These are phyloP conservation scores for Brachionus koreanus DNA, from an alignment of 1,140 invertebrate species.

Conservation along the genomic window DNA sequence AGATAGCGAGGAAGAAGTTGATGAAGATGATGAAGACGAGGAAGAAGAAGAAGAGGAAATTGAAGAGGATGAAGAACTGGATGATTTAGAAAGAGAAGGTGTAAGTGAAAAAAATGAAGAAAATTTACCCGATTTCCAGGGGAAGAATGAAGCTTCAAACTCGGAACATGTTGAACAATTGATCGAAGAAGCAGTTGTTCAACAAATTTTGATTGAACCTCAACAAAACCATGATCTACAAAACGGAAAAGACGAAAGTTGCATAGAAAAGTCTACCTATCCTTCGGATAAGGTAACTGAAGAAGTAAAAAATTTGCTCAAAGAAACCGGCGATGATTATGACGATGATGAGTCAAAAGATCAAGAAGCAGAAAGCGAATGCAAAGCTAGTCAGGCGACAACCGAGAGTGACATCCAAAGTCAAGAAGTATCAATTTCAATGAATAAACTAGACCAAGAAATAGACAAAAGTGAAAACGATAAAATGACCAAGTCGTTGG, in stretches of 20 bases:
- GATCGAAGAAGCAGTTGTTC: background rate
- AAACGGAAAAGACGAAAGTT: background rate
- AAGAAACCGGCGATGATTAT: background rate
- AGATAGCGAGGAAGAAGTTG: background rate
- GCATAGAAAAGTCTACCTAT: background rate
- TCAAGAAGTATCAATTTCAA: background rate
- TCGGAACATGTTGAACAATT: background rate
- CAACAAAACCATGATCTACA: background rate
- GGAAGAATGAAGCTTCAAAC: background rate
- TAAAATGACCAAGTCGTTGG: background rate
- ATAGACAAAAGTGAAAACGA: background rate
- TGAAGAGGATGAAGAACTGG: background rate
- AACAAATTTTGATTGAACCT: background rate
- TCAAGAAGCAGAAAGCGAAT: background rate
- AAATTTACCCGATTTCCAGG: background rate
- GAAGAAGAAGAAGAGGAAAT: background rate
- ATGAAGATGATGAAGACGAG: background rate
- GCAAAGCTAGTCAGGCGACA: background rate
- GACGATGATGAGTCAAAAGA: background rate
- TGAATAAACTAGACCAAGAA: background rate
- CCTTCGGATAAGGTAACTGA: background rate
- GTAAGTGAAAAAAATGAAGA: background rate
- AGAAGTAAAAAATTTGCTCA: background rate
- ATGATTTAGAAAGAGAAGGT: background rate
- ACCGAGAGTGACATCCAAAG: background rate